These are phyloP conservation scores for Hippocampus abdominalis DNA, from an alignment of 2,113 vertebrate species.

Conservation along the genomic window DNA sequence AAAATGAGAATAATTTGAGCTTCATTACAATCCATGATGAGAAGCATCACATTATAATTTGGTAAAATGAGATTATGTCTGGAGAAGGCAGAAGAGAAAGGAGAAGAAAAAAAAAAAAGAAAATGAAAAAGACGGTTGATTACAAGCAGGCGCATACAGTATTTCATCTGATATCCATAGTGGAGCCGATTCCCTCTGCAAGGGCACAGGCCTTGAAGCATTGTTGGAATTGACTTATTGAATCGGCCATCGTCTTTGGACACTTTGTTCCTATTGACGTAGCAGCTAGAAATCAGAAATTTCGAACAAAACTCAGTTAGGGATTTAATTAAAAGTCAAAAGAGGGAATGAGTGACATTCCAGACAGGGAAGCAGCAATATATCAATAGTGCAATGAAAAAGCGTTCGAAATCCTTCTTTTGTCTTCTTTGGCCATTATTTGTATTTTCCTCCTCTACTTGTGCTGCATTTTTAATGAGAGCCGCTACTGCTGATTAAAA, in stretches of 20 bases:
- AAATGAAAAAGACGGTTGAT: slow-evolving; percentile 14
- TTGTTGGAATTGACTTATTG: slow-evolving; percentile 64
- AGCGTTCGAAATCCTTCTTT: slow-evolving; percentile 44
- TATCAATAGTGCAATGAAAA: slow-evolving; percentile 67
- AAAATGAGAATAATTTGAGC: slow-evolving; percentile 42
- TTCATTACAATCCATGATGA: slow-evolving; percentile 47
- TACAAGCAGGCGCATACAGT: slow-evolving; percentile 38
- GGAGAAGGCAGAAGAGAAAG: slow-evolving; percentile 8
- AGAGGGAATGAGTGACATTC: slow-evolving; percentile 63
- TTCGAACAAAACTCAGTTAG: slow-evolving; percentile 57
- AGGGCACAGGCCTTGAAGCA: slow-evolving; percentile 40
- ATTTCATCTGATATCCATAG: slow-evolving; percentile 49
- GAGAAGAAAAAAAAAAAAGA: background rate
- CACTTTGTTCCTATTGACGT: slow-evolving; percentile 61
- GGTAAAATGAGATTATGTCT: slow-evolving; percentile 50
- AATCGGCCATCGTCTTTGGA: slow-evolving; percentile 61
- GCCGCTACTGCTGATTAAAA: slow-evolving; percentile 15
- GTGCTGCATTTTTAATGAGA: slow-evolving; percentile 26
- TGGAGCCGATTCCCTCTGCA: slow-evolving; percentile 40
- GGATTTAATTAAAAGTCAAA: slow-evolving; percentile 73
- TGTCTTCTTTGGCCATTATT: slow-evolving; percentile 31
- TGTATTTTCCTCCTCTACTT: slow-evolving; percentile 13
- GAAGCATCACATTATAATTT: slow-evolving; percentile 34
- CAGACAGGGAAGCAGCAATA: slow-evolving; percentile 53
- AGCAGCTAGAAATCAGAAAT: slow-evolving; percentile 61